These are phyloP conservation scores for Alloscopus bannaensis DNA, from an alignment of 2,888 invertebrate genomes.

Conservation along the genomic window DNA sequence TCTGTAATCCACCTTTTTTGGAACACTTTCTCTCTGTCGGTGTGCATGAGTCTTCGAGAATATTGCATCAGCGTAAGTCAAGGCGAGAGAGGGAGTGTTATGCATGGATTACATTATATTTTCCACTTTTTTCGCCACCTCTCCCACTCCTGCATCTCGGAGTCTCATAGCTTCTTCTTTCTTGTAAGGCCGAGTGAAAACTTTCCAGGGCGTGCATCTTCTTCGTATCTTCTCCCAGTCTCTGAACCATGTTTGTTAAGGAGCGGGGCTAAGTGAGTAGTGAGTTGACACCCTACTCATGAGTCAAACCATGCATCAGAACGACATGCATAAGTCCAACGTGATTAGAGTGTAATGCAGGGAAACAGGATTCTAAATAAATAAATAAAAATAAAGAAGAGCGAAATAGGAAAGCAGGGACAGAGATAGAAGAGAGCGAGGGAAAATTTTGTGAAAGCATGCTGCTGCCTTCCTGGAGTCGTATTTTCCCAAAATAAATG, in stretches of 20 bases:
- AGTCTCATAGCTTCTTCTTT: background rate
- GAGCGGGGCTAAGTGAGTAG: background rate
- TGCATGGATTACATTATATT: constrained; percentile 40
- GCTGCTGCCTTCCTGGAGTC: no score
- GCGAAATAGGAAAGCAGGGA: no score
- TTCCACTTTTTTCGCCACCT: constrained; percentile 26
- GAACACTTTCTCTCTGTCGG: background rate
- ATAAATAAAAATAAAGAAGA: no score
- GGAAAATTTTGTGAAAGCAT: no score
- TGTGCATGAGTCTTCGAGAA: constrained; percentile 5
- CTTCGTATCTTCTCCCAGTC: background rate
- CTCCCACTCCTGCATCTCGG: background rate
- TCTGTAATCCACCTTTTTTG: constrained; percentile 9
- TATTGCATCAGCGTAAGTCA: background rate
- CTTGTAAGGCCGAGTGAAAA: no score
- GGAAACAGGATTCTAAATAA: no score
- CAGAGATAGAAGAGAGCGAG: no score
- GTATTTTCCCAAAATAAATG: no score
- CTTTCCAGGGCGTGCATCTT: no score
- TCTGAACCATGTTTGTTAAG: background rate
- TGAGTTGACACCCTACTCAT: constrained; percentile 12
- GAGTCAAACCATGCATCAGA: constrained; percentile 5
- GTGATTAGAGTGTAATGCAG: no score
- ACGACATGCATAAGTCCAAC: no score
- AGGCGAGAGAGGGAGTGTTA: constrained; percentile 3